Percentiles rank a stretch among this genome's conserved stretches.
These are phyloP conservation scores for Enhydra lutris DNA, from an alignment of 2,113 vertebrate species.

Conservation along the genomic window DNA sequence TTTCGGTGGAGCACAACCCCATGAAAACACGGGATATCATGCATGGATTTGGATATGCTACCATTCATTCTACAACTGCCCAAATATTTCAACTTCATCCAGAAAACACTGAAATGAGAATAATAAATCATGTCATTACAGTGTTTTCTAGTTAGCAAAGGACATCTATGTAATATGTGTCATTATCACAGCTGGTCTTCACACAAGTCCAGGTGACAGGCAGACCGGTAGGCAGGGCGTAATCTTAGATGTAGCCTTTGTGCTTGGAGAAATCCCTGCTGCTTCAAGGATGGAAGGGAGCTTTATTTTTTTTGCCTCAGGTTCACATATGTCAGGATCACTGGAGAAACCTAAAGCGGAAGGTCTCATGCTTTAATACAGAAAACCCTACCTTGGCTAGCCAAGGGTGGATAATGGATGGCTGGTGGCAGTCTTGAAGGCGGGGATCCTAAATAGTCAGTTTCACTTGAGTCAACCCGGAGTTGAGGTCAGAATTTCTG, in stretches of 20 bases:
- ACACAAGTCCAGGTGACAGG: neutral
- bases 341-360: neutral
- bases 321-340: neutral
- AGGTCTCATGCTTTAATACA: neutral
- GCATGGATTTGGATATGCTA: neutral
- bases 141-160: neutral
- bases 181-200: neutral
- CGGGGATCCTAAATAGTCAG: neutral
- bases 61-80: neutral
- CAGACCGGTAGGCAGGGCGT: rapidly evolving
- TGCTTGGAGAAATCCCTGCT: neutral
- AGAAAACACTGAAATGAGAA: neutral
- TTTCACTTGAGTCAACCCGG: neutral
- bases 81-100: neutral
- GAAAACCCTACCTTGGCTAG: neutral
- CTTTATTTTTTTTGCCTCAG: neutral
- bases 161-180: rapidly evolving
- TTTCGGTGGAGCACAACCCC: neutral
- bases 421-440: neutral
- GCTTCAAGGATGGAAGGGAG: neutral
- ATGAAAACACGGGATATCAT: neutral
- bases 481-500: neutral
- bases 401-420: neutral
- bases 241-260: too few species aligned
- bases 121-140: neutral